Percentiles rank a stretch among this genome's conserved stretches.
phyloP scores from a whole-genome alignment of 2,797 vertebrate genomes.

The Microhierax caerulescens region DNA sequence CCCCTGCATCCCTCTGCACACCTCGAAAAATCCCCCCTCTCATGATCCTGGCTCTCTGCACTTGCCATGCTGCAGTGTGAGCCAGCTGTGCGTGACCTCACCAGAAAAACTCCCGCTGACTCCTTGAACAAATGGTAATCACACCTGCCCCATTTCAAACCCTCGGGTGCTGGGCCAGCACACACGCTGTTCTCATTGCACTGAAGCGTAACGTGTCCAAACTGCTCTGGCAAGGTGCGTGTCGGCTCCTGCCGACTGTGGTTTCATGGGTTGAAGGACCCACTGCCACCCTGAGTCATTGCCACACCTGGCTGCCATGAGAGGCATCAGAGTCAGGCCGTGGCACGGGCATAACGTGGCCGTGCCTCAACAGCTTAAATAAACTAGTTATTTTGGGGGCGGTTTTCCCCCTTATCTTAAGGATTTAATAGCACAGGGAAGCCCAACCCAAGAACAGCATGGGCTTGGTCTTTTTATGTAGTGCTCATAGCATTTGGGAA shows the following conservation, averaged over 20 bases:
- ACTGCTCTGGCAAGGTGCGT: fast-evolving
- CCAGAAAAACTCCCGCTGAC: not conserved
- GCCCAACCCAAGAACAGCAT: fast-evolving
- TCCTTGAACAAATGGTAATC: fast-evolving
- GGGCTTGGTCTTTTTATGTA: not conserved
- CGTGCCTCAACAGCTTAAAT: not conserved
- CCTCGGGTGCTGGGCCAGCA: not conserved
- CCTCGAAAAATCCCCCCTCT: not conserved
- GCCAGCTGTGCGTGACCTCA: not conserved
- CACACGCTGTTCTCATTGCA: fast-evolving
- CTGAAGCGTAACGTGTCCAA: fast-evolving
- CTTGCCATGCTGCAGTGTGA: fast-evolving
- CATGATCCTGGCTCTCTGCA: fast-evolving
- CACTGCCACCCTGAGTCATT: not conserved
- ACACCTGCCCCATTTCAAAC: fast-evolving
- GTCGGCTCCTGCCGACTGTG: not conserved
- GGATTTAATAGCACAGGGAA: not conserved
- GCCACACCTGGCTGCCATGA: not conserved
- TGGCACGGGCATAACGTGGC: fast-evolving
- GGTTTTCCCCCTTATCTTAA: fast-evolving
- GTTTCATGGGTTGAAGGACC: fast-evolving
- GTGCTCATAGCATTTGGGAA: not conserved
- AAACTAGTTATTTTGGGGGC: not conserved
- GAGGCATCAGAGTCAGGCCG: fast-evolving
- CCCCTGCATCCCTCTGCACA: not conserved